A percentile compares a stretch with the other conserved stretches of the same genome.
Evolutionary conservation across 2,797 vertebrate species (phyloP).

Genomic region (Choloepus didactylus): DNA sequence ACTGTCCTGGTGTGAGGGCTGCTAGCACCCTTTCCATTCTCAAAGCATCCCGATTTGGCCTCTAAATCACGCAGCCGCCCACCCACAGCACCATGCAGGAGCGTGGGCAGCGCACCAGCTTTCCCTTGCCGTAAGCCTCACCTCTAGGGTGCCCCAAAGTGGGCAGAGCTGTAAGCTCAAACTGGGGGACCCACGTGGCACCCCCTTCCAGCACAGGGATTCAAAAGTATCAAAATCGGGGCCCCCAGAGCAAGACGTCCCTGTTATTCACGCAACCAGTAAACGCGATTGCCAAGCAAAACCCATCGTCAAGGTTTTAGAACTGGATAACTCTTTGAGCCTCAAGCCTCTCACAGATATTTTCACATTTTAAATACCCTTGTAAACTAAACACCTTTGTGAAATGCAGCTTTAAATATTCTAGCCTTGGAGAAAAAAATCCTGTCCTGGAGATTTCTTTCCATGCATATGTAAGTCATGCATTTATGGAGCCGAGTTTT

Average conservation of each 20-base stretch:
- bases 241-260: fast-evolving
- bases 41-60: no score
- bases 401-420: constrained; percentile 6
- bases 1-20: no score
- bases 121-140: no score
- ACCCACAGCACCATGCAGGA: no score
- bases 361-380: not conserved
- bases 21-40: no score
- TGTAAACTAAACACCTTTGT: not conserved
- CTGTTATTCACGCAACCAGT: fast-evolving
- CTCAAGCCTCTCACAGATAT: not conserved
- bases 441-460: not conserved
- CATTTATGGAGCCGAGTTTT: not conserved
- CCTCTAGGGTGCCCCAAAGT: no score
- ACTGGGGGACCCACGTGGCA: fast-evolving
- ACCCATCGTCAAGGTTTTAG: not conserved
- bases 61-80: no score
- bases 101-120: no score
- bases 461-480: not conserved
- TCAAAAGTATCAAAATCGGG: fast-evolving
- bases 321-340: not conserved
- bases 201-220: not conserved
- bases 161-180: not conserved
- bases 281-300: not conserved
- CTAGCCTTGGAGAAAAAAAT: not conserved